A percentile compares a stretch with the other conserved stretches of the same genome.
These are phyloP conservation scores for Musca vetustissima DNA, from an alignment of 1,140 invertebrate genomes.

Conservation along the genomic window DNA sequence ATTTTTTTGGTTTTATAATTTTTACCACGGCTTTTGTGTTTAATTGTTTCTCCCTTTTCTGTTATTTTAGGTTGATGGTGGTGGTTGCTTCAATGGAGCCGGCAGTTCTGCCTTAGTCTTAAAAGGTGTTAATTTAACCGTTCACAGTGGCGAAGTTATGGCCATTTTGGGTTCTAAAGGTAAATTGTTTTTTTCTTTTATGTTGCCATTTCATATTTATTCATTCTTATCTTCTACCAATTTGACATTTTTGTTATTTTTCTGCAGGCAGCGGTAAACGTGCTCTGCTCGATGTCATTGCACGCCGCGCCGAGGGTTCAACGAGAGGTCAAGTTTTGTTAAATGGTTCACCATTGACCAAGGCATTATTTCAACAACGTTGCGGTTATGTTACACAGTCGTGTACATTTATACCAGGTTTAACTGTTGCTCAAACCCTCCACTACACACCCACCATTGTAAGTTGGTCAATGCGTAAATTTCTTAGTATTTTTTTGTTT, in stretches of 20 bases:
- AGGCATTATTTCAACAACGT: slow-evolving; percentile 78
- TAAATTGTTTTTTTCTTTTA: slow-evolving; percentile 35
- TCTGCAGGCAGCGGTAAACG: slow-evolving; percentile 81
- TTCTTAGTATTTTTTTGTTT: neutral
- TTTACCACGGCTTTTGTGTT: neutral
- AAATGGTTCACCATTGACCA: slow-evolving; percentile 78
- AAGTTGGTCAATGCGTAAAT: slow-evolving; percentile 27
- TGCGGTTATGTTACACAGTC: slow-evolving; percentile 85
- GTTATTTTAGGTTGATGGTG: slow-evolving; percentile 71
- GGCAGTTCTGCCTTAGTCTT: slow-evolving; percentile 81
- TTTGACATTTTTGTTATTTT: neutral
- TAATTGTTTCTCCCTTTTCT: neutral
- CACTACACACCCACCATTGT: slow-evolving; percentile 78
- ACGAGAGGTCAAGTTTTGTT: slow-evolving; percentile 82
- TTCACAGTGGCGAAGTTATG: slow-evolving; percentile 87
- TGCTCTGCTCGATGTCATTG: slow-evolving; percentile 86
- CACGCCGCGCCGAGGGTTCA: slow-evolving; percentile 71
- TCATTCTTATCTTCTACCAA: neutral
- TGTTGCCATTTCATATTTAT: neutral
- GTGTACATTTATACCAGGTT: slow-evolving; percentile 77
- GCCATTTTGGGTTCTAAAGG: slow-evolving; percentile 91
- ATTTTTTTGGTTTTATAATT: neutral
- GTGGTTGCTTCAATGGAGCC: slow-evolving; percentile 76
- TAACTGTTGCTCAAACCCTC: slow-evolving; percentile 84
- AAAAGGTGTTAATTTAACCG: slow-evolving; percentile 87